Evolutionary conservation across 2,113 vertebrate species (phyloP).

Genomic region (Cricetomys ansorgei): DNA sequence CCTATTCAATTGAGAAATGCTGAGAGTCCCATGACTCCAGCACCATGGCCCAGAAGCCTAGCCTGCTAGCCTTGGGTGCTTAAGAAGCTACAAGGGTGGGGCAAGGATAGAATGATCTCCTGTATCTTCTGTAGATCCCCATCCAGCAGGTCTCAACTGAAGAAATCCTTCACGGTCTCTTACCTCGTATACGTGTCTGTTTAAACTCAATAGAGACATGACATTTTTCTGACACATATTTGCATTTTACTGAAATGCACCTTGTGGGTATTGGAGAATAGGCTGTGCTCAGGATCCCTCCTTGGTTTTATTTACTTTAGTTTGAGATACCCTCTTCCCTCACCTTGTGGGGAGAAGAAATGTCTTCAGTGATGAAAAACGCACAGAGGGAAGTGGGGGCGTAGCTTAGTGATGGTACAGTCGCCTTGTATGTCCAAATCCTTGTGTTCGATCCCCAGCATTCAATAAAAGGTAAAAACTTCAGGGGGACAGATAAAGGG

Average conservation of each 20-base stretch:
- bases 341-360: background rate
- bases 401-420: too few species aligned
- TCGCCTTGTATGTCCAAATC: background rate
- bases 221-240: background rate
- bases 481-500: background rate
- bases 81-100: background rate
- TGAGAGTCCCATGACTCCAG: background rate
- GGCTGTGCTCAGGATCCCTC: background rate
- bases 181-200: background rate
- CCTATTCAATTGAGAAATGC: background rate
- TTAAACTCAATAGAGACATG: background rate
- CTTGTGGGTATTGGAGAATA: background rate
- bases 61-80: background rate
- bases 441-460: background rate
- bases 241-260: background rate
- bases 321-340: background rate
- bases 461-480: background rate
- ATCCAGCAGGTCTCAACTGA: rapidly evolving
- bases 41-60: background rate
- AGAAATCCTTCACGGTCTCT: background rate
- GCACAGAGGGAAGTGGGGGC: background rate
- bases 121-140: background rate
- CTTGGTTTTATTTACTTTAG: too few species aligned
- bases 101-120: background rate
- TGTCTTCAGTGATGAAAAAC: background rate